phyloP scores from a whole-genome alignment of 2,888 invertebrate genomes.

The Drosophila sordidapex region DNA sequence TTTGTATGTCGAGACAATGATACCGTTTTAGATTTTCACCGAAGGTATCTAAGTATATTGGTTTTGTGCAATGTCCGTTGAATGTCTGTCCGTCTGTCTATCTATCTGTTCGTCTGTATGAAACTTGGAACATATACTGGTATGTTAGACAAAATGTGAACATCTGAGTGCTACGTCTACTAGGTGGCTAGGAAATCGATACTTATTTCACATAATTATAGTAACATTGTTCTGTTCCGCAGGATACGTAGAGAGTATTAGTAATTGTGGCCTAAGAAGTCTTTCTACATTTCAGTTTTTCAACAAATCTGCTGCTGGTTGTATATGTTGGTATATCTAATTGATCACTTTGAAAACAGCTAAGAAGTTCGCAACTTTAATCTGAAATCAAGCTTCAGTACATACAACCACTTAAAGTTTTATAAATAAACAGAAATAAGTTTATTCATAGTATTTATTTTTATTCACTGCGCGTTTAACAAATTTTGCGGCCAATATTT shows the following conservation, averaged over 20 bases:
- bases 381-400: constrained; percentile 44
- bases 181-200: too few species aligned
- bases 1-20: too few species aligned
- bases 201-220: neutral
- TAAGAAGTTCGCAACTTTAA: constrained; percentile 56
- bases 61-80: too few species aligned
- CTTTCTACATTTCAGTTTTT: neutral
- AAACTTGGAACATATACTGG: too few species aligned
- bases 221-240: accelerated
- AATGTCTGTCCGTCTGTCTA: too few species aligned
- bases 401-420: constrained; percentile 46
- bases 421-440: constrained; percentile 25
- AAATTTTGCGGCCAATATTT: neutral
- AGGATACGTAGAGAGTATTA: neutral
- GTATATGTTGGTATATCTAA: neutral
- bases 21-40: too few species aligned
- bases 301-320: neutral
- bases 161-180: too few species aligned
- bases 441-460: constrained; percentile 2
- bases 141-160: too few species aligned
- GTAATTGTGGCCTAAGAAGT: neutral
- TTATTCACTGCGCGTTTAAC: neutral
- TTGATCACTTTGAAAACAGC: constrained; percentile 17
- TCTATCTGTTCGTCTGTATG: too few species aligned
- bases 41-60: too few species aligned